Percentiles rank a stretch among this genome's conserved stretches.
These are phyloP conservation scores for Meleagris gallopavo DNA, from an alignment of 2,113 vertebrate species.

Conservation along the genomic window DNA sequence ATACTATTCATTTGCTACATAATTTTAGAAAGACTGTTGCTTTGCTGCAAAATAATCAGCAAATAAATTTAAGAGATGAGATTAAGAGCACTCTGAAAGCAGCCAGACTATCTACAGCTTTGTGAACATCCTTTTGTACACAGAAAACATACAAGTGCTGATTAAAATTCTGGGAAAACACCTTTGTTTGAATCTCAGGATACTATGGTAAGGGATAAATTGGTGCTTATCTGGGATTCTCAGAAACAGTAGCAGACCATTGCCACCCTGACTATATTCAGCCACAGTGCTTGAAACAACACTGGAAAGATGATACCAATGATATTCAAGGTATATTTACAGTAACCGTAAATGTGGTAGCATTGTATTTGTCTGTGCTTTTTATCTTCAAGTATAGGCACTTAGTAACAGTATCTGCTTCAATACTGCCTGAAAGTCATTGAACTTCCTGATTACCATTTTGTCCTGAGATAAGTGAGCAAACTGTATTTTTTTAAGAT, in stretches of 20 bases:
- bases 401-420: background rate
- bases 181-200: background rate
- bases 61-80: background rate
- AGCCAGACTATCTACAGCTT: background rate
- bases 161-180: conserved; percentile 21
- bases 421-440: background rate
- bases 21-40: background rate
- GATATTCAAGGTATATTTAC: background rate
- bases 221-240: background rate
- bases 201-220: background rate
- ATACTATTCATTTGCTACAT: background rate
- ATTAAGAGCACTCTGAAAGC: background rate
- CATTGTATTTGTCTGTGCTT: background rate
- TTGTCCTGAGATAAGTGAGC: background rate
- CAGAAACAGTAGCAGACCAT: background rate
- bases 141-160: background rate
- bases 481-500: background rate
- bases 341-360: background rate
- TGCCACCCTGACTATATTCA: background rate
- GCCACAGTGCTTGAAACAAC: background rate
- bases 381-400: background rate
- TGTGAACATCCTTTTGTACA: background rate
- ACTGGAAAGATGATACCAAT: background rate
- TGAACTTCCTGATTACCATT: background rate
- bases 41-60: background rate